phyloP scores from a whole-genome alignment of 1,140 invertebrate species.

The Caenorhabditis inopinata region DNA sequence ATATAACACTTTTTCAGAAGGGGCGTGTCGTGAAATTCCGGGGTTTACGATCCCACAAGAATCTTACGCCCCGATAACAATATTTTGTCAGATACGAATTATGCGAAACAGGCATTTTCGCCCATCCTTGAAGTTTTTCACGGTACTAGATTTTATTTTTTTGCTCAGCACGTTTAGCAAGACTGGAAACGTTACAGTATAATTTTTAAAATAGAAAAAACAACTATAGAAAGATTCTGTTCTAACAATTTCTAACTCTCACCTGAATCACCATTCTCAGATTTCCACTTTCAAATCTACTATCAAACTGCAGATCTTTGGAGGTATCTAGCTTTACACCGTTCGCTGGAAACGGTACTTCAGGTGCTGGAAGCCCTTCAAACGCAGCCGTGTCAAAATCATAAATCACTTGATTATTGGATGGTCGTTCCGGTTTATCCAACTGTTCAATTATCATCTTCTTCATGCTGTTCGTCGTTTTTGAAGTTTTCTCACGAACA shows the following conservation, averaged over 20 bases:
- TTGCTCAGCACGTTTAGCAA: too few species aligned
- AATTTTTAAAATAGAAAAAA: constrained; percentile 23
- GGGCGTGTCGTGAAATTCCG: too few species aligned
- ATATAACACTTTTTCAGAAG: too few species aligned
- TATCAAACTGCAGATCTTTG: constrained; percentile 80
- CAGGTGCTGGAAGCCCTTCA: constrained; percentile 45
- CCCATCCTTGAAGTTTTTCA: too few species aligned
- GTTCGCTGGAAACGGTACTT: background rate
- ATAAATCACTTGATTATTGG: background rate
- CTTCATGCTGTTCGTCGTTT: constrained; percentile 17
- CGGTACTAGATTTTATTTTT: too few species aligned
- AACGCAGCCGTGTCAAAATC: background rate
- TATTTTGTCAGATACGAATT: too few species aligned
- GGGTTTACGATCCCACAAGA: too few species aligned
- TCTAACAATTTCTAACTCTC: constrained; percentile 67
- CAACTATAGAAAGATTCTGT: background rate
- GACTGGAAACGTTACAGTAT: too few species aligned
- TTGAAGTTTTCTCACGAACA: background rate
- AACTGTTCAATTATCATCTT: constrained; percentile 16
- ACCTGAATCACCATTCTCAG: constrained; percentile 89
- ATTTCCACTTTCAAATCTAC: constrained; percentile 93
- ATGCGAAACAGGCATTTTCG: too few species aligned
- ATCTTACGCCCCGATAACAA: too few species aligned
- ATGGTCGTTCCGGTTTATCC: constrained; percentile 7
- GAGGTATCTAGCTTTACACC: constrained; percentile 68